phyloP scores from a whole-genome alignment of 2,888 invertebrate genomes.

The Tolmerus cingulatus region DNA sequence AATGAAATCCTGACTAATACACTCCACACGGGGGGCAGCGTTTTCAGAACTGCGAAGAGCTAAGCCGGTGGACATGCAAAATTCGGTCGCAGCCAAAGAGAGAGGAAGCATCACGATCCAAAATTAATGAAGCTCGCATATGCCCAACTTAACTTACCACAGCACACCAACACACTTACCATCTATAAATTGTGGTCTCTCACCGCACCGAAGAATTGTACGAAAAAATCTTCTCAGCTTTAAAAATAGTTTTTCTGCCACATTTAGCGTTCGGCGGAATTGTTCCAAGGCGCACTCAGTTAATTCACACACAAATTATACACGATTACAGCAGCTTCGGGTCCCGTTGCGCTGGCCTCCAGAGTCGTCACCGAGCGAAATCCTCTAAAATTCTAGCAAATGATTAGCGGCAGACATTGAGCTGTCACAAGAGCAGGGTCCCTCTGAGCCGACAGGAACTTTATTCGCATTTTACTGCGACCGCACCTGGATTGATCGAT shows the following conservation, averaged over 20 bases:
- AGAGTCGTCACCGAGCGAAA: neutral
- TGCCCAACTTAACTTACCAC: constrained; percentile 14
- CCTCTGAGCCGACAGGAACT: neutral
- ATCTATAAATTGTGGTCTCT: constrained; percentile 35
- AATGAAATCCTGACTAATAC: neutral
- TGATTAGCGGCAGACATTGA: constrained; percentile 47
- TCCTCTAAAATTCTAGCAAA: constrained; percentile 37
- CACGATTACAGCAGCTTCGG: neutral
- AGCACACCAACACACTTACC: constrained; percentile 36
- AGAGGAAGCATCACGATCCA: neutral
- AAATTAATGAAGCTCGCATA: constrained; percentile 5
- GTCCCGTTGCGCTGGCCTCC: neutral
- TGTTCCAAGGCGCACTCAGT: constrained; percentile 12
- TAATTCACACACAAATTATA: neutral
- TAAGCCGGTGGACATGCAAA: neutral
- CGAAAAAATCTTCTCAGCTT: constrained; percentile 31
- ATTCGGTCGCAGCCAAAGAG: neutral
- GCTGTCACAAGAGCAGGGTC: constrained; percentile 47
- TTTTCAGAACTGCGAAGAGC: neutral
- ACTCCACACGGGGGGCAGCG: neutral
- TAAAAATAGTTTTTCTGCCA: constrained; percentile 42
- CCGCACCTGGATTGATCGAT: neutral
- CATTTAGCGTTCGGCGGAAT: constrained; percentile 19
- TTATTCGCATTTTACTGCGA: constrained; percentile 20
- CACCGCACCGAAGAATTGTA: constrained; percentile 25